These are phyloP conservation scores for Epizoanthus rinbou DNA, from an alignment of 92 coral and sea anemone genomes.

Conservation along the genomic window DNA sequence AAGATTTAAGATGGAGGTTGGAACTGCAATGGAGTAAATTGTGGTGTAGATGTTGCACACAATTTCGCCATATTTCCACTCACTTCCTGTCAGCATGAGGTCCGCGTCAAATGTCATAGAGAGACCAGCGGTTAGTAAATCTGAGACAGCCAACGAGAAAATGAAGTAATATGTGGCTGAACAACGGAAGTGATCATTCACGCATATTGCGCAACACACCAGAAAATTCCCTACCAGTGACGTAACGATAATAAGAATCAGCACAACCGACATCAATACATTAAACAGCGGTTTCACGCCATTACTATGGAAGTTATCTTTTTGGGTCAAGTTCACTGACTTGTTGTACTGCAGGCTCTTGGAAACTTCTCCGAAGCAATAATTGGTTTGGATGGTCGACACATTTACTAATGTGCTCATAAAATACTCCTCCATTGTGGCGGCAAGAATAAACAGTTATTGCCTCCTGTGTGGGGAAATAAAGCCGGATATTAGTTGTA, in stretches of 20 bases:
- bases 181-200: constrained; percentile 67
- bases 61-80: constrained; percentile 76
- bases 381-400: neutral
- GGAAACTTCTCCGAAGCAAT: neutral
- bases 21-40: constrained; percentile 85
- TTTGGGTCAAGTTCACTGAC: constrained; percentile 12
- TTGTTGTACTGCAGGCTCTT: neutral
- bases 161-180: constrained; percentile 87
- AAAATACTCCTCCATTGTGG: constrained; percentile 21
- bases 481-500: constrained; percentile 3
- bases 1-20: constrained; percentile 88
- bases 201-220: constrained; percentile 78
- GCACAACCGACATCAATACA: constrained; percentile 29
- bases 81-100: constrained; percentile 56
- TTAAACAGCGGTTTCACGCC: neutral
- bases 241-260: constrained; percentile 57
- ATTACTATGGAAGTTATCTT: neutral
- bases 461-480: constrained; percentile 11
- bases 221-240: constrained; percentile 85
- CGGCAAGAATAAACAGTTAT: neutral
- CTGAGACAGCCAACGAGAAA: constrained; percentile 84
- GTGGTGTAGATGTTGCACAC: constrained; percentile 87
- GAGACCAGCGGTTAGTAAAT: constrained; percentile 78
- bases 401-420: neutral
- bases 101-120: constrained; percentile 93